These are phyloP conservation scores for Prolemur simus DNA, from an alignment of 2,113 vertebrate genomes.

Conservation along the genomic window DNA sequence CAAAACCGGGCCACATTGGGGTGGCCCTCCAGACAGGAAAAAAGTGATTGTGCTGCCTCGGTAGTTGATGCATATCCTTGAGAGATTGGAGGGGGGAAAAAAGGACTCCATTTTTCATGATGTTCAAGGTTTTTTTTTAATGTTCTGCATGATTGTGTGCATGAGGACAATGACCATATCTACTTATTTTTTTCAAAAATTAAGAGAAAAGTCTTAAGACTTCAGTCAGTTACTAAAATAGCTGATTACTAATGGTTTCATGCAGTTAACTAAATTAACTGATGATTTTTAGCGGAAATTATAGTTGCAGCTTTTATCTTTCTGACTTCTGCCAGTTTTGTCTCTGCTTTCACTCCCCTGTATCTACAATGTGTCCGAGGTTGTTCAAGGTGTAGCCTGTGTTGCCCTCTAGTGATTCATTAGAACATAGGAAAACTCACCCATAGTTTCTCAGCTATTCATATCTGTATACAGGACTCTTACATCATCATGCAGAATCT, in stretches of 20 bases:
- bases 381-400: constrained; percentile 53
- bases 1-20: not conserved
- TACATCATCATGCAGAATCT: not conserved
- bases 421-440: constrained; percentile 30
- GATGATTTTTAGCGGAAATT: not conserved
- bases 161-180: not conserved
- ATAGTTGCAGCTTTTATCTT: not conserved
- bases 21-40: rapidly evolving
- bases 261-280: not conserved
- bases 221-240: not conserved
- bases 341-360: not conserved
- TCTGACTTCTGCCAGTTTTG: not conserved
- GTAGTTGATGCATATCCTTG: rapidly evolving
- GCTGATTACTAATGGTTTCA: not conserved
- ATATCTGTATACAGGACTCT: not conserved
- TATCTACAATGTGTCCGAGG: not conserved
- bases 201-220: not conserved
- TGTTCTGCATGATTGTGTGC: not conserved
- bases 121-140: not conserved
- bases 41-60: not conserved
- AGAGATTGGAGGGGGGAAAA: not conserved
- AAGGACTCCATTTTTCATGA: not conserved
- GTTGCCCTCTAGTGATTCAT: constrained; percentile 75
- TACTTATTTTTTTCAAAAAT: not conserved
- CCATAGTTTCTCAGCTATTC: not conserved